Percentiles rank a stretch among this genome's conserved stretches.
phyloP scores from a whole-genome alignment of 2,888 invertebrate species.

The Pasiphila rectangulata region DNA sequence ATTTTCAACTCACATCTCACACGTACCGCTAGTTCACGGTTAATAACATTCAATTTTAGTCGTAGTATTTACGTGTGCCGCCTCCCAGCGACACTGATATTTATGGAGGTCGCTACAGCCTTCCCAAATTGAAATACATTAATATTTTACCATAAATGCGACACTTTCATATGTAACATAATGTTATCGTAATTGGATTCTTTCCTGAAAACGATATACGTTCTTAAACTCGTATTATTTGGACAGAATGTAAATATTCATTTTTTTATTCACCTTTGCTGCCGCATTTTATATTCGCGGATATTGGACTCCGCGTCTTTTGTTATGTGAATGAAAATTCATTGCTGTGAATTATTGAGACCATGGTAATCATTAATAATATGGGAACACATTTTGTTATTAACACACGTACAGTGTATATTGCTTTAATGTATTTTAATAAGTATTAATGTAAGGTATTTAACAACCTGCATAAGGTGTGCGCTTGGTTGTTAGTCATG shows the following conservation, averaged over 20 bases:
- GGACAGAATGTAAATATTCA: slow-evolving; percentile 44
- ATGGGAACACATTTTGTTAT: too few relatives aligned
- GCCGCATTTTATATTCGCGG: slow-evolving; percentile 36
- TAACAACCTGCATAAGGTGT: too few relatives aligned
- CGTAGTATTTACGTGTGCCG: slow-evolving; percentile 74
- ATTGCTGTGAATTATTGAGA: too few relatives aligned
- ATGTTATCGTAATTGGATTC: slow-evolving; percentile 80
- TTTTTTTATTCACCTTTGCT: slow-evolving; percentile 40
- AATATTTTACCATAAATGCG: slow-evolving; percentile 81
- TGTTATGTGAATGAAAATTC: slow-evolving; percentile 1
- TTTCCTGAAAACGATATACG: slow-evolving; percentile 63
- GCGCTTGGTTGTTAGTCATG: too few relatives aligned
- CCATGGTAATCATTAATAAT: too few relatives aligned
- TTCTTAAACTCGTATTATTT: slow-evolving; percentile 49
- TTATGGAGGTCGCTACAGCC: slow-evolving; percentile 77
- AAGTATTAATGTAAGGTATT: too few relatives aligned
- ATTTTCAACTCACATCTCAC: slow-evolving; percentile 44
- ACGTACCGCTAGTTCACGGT: slow-evolving; percentile 56
- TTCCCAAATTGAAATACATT: slow-evolving; percentile 80
- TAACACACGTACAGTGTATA: too few relatives aligned
- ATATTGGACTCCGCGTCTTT: slow-evolving; percentile 21
- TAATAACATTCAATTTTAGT: slow-evolving; percentile 77
- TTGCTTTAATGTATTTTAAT: too few relatives aligned
- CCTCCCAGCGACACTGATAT: slow-evolving; percentile 68
- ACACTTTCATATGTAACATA: slow-evolving; percentile 78